A percentile compares a stretch with the other conserved stretches of the same genome.
Evolutionary conservation across 2,888 invertebrate species (phyloP).

Genomic region (Machimus rusticus): DNA sequence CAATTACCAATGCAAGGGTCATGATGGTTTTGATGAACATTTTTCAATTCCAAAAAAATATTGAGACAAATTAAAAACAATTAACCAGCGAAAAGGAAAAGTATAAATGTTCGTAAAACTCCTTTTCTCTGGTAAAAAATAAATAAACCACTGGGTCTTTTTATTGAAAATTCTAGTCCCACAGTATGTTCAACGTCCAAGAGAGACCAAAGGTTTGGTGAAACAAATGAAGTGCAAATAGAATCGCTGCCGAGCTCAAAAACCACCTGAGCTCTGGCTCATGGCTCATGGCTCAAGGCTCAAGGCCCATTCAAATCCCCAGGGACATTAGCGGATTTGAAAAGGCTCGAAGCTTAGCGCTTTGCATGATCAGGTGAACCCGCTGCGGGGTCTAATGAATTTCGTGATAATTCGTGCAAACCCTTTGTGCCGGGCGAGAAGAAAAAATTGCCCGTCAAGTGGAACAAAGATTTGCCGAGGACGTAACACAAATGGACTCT

Average conservation of each 20-base stretch:
- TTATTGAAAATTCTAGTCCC: no score
- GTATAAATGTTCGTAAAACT: no score
- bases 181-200: background rate
- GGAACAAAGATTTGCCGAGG: background rate
- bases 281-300: no score
- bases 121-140: no score
- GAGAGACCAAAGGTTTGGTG: background rate
- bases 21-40: no score
- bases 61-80: no score
- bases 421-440: background rate
- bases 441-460: background rate
- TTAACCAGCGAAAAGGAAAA: no score
- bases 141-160: no score
- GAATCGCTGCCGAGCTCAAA: background rate
- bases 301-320: background rate
- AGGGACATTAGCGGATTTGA: background rate
- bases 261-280: background rate
- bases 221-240: background rate
- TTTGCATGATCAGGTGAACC: background rate
- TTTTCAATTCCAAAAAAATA: no score
- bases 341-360: background rate
- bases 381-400: background rate
- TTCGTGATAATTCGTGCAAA: background rate
- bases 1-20: no score
- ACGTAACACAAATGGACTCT: background rate